Percentiles rank a stretch among this genome's conserved stretches.
Conservation (phyloP, 2,888 invertebrate genomes). For the Xestia ashworthii region DNA sequence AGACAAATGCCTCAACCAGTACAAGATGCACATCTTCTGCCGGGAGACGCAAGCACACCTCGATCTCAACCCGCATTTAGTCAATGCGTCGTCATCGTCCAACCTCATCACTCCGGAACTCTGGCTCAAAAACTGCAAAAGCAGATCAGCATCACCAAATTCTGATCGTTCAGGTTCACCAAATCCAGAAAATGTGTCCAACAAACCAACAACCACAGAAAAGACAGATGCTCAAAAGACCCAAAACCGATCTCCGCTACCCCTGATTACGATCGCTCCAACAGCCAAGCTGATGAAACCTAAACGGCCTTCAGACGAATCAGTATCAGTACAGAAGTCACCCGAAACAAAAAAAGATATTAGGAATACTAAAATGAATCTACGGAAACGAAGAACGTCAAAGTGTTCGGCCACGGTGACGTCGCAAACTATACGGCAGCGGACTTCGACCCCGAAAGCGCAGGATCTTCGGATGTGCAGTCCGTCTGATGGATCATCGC, state of each 20-base stretch:
- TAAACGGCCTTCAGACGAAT: slow-evolving; percentile 81
- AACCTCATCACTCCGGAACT: slow-evolving; percentile 96
- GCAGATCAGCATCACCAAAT: slow-evolving; percentile 91
- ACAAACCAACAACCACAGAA: slow-evolving; percentile 70
- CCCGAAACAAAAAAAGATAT: slow-evolving; percentile 85
- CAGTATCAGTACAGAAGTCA: slow-evolving; percentile 79
- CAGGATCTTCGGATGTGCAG: slow-evolving; percentile 87
- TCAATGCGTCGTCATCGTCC: slow-evolving; percentile 85
- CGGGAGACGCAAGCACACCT: slow-evolving; percentile 97
- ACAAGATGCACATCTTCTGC: slow-evolving; percentile 99
- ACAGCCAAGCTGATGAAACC: slow-evolving; percentile 92
- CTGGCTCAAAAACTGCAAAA: slow-evolving; percentile 96
- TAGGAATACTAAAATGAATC: slow-evolving; percentile 84
- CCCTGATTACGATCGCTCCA: slow-evolving; percentile 92
- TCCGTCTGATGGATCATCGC: slow-evolving; percentile 84
- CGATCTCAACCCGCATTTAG: slow-evolving; percentile 95
- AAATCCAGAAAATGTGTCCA: slow-evolving; percentile 79
- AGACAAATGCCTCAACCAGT: slow-evolving; percentile 98
- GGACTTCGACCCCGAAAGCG: slow-evolving; percentile 84
- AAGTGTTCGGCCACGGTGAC: slow-evolving; percentile 87
- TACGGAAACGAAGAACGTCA: slow-evolving; percentile 86
- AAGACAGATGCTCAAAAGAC: slow-evolving; percentile 76
- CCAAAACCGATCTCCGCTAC: slow-evolving; percentile 87
- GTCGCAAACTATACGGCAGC: slow-evolving; percentile 82
- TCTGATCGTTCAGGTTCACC: slow-evolving; percentile 91